Evolutionary conservation across 2,113 vertebrate species (phyloP).

Genomic region (Pheucticus melanocephalus): DNA sequence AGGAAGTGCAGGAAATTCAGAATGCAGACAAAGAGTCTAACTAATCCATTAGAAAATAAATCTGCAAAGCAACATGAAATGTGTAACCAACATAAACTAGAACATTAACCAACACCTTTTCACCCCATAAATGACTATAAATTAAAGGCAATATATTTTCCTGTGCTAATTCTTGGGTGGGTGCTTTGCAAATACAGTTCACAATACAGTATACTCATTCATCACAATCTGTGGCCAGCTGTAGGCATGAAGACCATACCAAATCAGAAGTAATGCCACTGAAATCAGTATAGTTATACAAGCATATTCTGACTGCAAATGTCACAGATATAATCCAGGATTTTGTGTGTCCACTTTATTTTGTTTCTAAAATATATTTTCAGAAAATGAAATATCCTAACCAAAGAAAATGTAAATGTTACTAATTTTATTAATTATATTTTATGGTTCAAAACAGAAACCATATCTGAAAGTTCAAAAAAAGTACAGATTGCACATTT

Average conservation of each 20-base stretch:
- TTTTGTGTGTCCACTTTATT: neutral
- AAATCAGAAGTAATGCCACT: neutral
- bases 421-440: neutral
- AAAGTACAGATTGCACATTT: neutral
- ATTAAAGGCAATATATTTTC: neutral
- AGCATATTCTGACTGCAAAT: neutral
- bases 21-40: slow-evolving; percentile 60
- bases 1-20: slow-evolving; percentile 66
- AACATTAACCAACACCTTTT: neutral
- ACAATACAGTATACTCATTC: neutral
- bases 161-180: neutral
- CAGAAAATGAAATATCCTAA: neutral
- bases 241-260: neutral
- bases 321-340: neutral
- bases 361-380: neutral
- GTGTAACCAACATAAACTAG: neutral
- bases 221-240: neutral
- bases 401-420: neutral
- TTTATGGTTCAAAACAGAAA: neutral
- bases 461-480: neutral
- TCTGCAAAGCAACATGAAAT: slow-evolving; percentile 42
- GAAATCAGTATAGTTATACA: neutral
- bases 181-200: neutral
- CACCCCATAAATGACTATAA: neutral
- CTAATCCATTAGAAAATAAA: slow-evolving; percentile 29